Evolutionary conservation across 2,888 invertebrate genomes (phyloP).

Genomic region (Trichopria drosophilae): DNA sequence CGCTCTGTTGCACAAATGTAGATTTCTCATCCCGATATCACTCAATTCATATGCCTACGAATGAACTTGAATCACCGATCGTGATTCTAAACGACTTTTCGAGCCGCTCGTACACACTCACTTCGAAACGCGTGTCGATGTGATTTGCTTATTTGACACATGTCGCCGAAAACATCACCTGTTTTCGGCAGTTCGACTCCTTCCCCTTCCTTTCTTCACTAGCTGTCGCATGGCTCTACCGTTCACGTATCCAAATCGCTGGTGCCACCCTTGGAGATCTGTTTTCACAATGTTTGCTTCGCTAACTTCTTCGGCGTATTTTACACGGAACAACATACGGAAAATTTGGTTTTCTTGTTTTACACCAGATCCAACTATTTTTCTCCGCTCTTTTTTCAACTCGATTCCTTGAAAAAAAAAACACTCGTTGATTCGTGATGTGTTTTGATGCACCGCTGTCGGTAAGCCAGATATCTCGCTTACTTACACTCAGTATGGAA

Average conservation of each 20-base stretch:
- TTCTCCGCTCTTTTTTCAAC: slow-evolving; percentile 8
- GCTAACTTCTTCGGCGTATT: slow-evolving; percentile 2
- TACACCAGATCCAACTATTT: slow-evolving; percentile 26
- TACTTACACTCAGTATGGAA: no score
- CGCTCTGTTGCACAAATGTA: no score
- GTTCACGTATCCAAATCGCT: slow-evolving; percentile 28
- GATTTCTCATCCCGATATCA: no score
- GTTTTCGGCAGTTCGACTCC: slow-evolving; percentile 5
- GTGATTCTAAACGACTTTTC: no score
- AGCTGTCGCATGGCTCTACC: background rate
- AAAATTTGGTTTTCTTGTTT: slow-evolving; percentile 34
- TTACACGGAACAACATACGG: slow-evolving; percentile 31
- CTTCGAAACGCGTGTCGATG: slow-evolving; percentile 25
- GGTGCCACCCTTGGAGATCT: slow-evolving; percentile 26
- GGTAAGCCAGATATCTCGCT: no score
- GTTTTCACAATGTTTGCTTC: slow-evolving; percentile 19
- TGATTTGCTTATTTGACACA: slow-evolving; percentile 36
- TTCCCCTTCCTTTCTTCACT: slow-evolving; percentile 8
- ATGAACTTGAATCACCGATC: no score
- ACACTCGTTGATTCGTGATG: slow-evolving; percentile 29
- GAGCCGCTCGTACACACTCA: slow-evolving; percentile 10
- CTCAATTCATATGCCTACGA: no score
- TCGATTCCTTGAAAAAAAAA: slow-evolving; percentile 16
- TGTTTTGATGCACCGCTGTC: no score
- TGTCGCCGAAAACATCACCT: slow-evolving; percentile 34